Evolutionary conservation across 2,797 vertebrate genomes (phyloP).

Genomic region (Sylvilagus floridanus): DNA sequence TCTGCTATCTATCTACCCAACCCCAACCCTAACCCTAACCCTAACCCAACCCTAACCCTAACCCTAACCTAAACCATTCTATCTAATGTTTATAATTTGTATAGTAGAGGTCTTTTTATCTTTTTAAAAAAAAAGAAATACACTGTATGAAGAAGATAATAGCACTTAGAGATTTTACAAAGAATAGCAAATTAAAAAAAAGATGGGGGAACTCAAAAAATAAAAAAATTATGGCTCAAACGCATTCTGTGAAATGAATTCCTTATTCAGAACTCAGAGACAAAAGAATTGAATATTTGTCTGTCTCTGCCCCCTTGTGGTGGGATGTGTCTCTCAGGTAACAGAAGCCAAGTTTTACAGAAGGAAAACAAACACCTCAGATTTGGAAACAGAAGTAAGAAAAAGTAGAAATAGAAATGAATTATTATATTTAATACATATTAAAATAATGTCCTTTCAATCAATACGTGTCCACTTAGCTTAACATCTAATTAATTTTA

Average conservation of each 20-base stretch:
- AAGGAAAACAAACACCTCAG: neutral
- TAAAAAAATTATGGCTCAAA: slow-evolving; percentile 14
- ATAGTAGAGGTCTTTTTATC: neutral
- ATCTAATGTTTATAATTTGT: neutral
- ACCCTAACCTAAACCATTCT: neutral
- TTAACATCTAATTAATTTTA: neutral
- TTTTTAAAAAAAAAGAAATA: slow-evolving; percentile 30
- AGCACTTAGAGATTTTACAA: slow-evolving; percentile 49
- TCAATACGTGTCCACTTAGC: neutral
- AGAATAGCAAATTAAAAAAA: slow-evolving; percentile 23
- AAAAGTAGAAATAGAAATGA: neutral
- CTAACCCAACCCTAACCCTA: no score
- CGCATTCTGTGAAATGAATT: slow-evolving; percentile 52
- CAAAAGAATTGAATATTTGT: slow-evolving; percentile 79
- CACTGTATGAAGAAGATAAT: slow-evolving; percentile 29
- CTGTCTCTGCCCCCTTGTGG: slow-evolving; percentile 88
- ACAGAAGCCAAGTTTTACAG: neutral
- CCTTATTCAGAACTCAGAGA: neutral
- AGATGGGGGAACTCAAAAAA: no score
- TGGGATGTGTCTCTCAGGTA: neutral
- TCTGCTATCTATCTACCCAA: neutral
- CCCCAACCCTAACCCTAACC: no score
- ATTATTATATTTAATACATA: neutral
- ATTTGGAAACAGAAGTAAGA: neutral
- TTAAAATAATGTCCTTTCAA: neutral